These are phyloP conservation scores for Sebastes iracundus DNA, from an alignment of 2,797 vertebrate genomes.

Conservation along the genomic window DNA sequence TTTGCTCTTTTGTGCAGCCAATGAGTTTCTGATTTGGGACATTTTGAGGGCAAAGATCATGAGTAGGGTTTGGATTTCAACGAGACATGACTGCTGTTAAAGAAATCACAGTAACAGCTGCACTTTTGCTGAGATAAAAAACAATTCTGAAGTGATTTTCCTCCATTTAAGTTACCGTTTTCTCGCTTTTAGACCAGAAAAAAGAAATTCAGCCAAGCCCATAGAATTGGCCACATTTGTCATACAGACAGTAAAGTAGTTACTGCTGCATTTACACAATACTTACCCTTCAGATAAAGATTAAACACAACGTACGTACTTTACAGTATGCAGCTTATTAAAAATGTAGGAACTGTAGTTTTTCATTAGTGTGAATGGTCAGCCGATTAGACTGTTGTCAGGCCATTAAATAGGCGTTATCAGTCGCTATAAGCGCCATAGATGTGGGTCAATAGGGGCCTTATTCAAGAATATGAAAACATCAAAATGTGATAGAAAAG, in stretches of 20 bases:
- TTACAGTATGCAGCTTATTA: neutral
- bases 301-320: neutral
- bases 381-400: neutral
- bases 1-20: neutral
- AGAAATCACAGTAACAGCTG: neutral
- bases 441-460: no score
- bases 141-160: neutral
- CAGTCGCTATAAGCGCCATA: no score
- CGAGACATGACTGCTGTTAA: neutral
- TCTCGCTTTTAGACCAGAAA: neutral
- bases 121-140: neutral
- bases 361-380: neutral
- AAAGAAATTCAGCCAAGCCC: neutral
- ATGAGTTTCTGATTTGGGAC: neutral
- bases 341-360: neutral
- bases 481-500: slow-evolving; percentile 16
- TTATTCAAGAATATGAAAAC: neutral
- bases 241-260: neutral
- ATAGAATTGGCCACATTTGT: neutral
- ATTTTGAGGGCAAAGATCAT: neutral
- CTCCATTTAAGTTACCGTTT: neutral
- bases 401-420: no score
- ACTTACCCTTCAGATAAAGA: neutral
- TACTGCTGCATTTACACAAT: neutral
- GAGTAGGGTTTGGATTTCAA: neutral